Conservation (phyloP, 2,888 invertebrate genomes). For the Sinhomidia bicolor region DNA sequence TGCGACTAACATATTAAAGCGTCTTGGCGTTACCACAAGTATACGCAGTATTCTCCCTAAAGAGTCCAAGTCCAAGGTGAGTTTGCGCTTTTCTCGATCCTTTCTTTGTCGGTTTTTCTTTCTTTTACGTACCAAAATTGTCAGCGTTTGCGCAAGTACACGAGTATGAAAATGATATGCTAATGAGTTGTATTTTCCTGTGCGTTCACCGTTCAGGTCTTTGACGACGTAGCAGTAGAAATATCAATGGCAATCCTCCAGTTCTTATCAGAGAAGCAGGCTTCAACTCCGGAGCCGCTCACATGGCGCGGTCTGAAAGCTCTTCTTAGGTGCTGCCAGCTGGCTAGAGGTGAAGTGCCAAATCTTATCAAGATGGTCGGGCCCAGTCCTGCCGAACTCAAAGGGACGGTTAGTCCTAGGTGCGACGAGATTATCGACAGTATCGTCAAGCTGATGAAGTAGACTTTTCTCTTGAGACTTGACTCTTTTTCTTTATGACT, state of each 20-base stretch:
- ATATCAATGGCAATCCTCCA: constrained; percentile 95
- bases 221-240: constrained; percentile 96
- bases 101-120: too few species aligned
- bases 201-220: constrained; percentile 92
- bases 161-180: too few species aligned
- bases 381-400: constrained; percentile 91
- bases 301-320: constrained; percentile 90
- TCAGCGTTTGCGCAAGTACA: too few species aligned
- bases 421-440: constrained; percentile 91
- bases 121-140: too few species aligned
- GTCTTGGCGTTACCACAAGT: constrained; percentile 77
- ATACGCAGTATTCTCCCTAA: constrained; percentile 78
- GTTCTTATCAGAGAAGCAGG: constrained; percentile 88
- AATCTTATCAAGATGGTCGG: constrained; percentile 92
- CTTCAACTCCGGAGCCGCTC: constrained; percentile 83
- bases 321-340: constrained; percentile 88
- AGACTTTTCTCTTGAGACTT: background rate
- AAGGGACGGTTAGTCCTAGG: constrained; percentile 88
- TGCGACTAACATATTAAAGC: constrained; percentile 64
- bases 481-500: too few species aligned
- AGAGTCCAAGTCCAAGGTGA: constrained; percentile 79
- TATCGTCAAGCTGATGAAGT: constrained; percentile 83
- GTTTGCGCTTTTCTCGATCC: too few species aligned
- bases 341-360: constrained; percentile 86
- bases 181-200: too few species aligned